Conservation (phyloP, 2,888 invertebrate genomes). For the Tenthredo amoena region DNA sequence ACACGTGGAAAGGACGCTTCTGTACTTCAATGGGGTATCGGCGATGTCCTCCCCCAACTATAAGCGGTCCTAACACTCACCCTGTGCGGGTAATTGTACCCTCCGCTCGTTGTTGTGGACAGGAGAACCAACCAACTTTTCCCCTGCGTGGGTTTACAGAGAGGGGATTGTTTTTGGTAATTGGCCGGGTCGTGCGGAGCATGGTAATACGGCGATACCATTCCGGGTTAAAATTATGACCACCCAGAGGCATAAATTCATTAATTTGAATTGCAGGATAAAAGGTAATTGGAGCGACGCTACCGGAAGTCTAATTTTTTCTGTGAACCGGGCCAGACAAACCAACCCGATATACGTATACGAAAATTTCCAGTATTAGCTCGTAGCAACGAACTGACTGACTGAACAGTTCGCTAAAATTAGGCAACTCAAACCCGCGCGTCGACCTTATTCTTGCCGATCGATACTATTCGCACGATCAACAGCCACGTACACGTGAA, state of each 20-base stretch:
- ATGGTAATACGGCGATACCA: constrained; percentile 67
- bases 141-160: constrained; percentile 44
- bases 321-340: not conserved
- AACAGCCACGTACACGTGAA: constrained; percentile 40
- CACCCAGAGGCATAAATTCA: constrained; percentile 68
- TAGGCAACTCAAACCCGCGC: not conserved
- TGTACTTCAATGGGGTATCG: constrained; percentile 12
- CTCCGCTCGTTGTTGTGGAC: constrained; percentile 57
- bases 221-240: constrained; percentile 67
- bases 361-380: constrained; percentile 19
- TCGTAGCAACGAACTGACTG: not conserved
- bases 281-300: constrained; percentile 64
- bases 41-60: constrained; percentile 2
- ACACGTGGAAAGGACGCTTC: not conserved
- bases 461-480: constrained; percentile 36
- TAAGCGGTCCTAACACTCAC: constrained; percentile 50
- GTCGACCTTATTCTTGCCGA: constrained; percentile 1
- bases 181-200: constrained; percentile 69
- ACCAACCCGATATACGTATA: not conserved
- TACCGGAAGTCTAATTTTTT: constrained; percentile 54
- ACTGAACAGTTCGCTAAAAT: constrained; percentile 7
- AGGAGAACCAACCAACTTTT: constrained; percentile 57
- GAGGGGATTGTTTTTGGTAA: constrained; percentile 69
- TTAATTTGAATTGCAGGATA: constrained; percentile 69
- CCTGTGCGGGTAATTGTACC: constrained; percentile 64